Percentiles rank a stretch among this genome's conserved stretches.
Evolutionary conservation across 2,888 invertebrate species (phyloP).

Genomic region (Drosophila flavopinicola): DNA sequence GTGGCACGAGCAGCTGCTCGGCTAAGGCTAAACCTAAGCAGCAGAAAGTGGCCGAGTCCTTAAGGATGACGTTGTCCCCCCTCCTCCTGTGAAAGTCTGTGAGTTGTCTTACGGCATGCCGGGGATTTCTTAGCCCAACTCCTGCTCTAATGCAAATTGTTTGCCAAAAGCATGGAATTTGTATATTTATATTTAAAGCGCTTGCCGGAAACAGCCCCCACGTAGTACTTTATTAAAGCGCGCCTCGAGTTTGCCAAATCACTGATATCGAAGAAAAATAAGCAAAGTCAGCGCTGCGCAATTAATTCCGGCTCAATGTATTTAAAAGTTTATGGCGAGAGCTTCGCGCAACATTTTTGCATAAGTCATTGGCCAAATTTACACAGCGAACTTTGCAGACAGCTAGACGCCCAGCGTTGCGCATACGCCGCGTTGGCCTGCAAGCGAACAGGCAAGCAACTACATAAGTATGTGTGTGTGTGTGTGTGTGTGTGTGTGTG

Average conservation of each 20-base stretch:
- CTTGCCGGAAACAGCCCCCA: background rate
- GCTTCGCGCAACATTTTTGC: constrained; percentile 1
- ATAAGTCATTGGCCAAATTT: constrained; percentile 47
- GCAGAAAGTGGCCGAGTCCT: constrained; percentile 18
- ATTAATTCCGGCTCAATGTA: constrained; percentile 47
- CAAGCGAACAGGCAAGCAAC: constrained; percentile 20
- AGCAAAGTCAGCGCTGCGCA: constrained; percentile 41
- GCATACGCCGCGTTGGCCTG: constrained; percentile 42
- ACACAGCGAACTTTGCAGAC: constrained; percentile 44
- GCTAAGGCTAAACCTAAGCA: no score
- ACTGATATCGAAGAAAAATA: constrained; percentile 22
- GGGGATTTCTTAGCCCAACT: constrained; percentile 10
- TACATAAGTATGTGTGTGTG: background rate
- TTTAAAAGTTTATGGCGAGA: constrained; percentile 26
- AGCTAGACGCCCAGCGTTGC: constrained; percentile 35
- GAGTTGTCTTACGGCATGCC: constrained; percentile 22
- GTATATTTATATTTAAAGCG: constrained; percentile 27
- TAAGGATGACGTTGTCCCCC: background rate
- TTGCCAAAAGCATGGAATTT: constrained; percentile 4
- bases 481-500: background rate
- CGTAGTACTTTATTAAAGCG: constrained; percentile 28
- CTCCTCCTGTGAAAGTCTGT: background rate
- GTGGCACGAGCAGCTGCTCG: constrained; percentile 8
- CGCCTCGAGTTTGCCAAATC: constrained; percentile 21
- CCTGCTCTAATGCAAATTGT: constrained; percentile 27